These are phyloP conservation scores for Valencia hispanica DNA, from an alignment of 2,797 vertebrate species.

Conservation along the genomic window DNA sequence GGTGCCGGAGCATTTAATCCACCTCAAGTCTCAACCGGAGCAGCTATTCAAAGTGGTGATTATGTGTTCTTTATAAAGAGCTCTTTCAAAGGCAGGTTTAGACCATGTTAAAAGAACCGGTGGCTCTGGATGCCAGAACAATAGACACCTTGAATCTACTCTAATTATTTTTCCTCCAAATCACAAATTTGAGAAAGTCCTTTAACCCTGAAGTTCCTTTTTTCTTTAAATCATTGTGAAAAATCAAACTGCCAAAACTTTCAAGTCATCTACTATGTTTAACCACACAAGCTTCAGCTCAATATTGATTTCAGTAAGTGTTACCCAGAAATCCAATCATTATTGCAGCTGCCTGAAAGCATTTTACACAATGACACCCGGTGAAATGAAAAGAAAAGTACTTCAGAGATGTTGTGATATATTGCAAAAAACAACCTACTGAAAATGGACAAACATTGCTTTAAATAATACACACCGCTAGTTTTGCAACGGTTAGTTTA, in stretches of 20 bases:
- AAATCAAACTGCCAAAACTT: neutral
- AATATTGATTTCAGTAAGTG: constrained; percentile 10
- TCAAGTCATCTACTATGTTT: constrained; percentile 3
- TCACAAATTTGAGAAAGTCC: neutral
- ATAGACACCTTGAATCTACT: constrained; percentile 1
- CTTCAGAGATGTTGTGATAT: constrained; percentile 7
- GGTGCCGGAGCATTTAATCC: constrained; percentile 26
- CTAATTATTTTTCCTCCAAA: neutral
- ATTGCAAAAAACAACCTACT: neutral
- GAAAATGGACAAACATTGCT: constrained; percentile 4
- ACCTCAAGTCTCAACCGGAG: constrained; percentile 15
- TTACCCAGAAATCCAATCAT: neutral
- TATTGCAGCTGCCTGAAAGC: constrained; percentile 5
- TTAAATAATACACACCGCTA: neutral
- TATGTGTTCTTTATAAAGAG: constrained; percentile 24
- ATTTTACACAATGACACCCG: constrained; percentile 13
- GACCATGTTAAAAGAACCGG: constrained; percentile 14
- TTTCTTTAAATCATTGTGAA: constrained; percentile 4
- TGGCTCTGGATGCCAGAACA: neutral
- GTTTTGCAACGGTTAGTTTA: neutral
- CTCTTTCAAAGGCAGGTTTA: constrained; percentile 3
- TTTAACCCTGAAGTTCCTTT: constrained; percentile 1
- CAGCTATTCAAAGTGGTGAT: constrained; percentile 32
- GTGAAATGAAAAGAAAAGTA: constrained; percentile 4
- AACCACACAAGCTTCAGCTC: constrained; percentile 6